Evolutionary conservation across 2,888 invertebrate species (phyloP).

Genomic region (Cephus nigrinus): DNA sequence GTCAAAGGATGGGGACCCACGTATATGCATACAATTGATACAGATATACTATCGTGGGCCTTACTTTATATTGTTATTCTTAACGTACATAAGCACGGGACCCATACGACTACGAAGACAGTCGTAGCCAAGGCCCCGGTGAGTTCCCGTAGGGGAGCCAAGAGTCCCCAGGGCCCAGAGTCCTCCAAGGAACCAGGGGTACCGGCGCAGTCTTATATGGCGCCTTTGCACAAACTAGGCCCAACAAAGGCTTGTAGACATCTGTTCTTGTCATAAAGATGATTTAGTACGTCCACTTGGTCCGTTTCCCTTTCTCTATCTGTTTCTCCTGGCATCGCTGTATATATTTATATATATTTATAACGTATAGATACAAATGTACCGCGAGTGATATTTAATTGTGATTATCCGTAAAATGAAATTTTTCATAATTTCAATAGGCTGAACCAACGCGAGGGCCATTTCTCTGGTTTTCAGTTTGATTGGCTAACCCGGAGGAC

Average conservation of each 20-base stretch:
- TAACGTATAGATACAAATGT: neutral
- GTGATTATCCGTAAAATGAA: neutral
- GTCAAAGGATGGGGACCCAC: constrained; percentile 3
- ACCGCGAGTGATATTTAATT: neutral
- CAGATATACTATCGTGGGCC: constrained; percentile 63
- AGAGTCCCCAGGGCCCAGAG: neutral
- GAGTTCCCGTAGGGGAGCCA: neutral
- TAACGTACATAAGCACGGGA: neutral
- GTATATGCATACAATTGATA: constrained; percentile 66
- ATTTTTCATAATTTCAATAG: neutral
- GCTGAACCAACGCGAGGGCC: neutral
- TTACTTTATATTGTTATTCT: constrained; percentile 47
- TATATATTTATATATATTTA: neutral
- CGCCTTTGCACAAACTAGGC: constrained; percentile 59
- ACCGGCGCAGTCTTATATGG: constrained; percentile 51
- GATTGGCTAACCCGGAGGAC: neutral
- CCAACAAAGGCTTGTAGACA: constrained; percentile 63
- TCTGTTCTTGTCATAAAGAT: constrained; percentile 64
- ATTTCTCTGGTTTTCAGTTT: neutral
- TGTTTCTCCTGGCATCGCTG: neutral
- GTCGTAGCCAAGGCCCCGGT: neutral
- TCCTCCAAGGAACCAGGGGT: neutral
- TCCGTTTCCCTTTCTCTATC: neutral
- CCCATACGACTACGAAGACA: neutral
- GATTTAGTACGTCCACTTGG: constrained; percentile 44